Evolutionary conservation across 2,797 vertebrate genomes (phyloP).

Genomic region (Microtus obscurus): DNA sequence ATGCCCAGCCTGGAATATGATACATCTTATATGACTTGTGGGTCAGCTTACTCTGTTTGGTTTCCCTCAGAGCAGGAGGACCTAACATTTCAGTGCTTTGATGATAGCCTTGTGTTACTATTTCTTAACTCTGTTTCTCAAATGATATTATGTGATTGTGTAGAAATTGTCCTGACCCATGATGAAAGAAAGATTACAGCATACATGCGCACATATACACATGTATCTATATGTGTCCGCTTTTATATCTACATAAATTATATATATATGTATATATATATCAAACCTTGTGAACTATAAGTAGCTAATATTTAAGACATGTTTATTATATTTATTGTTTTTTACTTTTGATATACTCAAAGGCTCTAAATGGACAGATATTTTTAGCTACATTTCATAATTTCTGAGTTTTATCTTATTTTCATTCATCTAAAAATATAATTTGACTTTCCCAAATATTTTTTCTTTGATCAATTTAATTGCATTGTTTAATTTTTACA

Average conservation of each 20-base stretch:
- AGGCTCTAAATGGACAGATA: not conserved
- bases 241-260: not conserved
- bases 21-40: not conserved
- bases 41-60: accelerated
- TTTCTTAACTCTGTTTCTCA: not conserved
- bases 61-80: not conserved
- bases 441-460: not conserved
- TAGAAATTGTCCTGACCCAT: not conserved
- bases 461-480: not conserved
- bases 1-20: too few species aligned
- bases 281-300: not conserved
- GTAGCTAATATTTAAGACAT: not conserved
- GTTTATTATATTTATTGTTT: not conserved
- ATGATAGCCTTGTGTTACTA: not conserved
- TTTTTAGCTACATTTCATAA: not conserved
- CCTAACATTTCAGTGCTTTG: not conserved
- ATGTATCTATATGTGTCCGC: too few species aligned
- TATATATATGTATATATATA: not conserved
- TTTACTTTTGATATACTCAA: not conserved
- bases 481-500: not conserved
- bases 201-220: not conserved
- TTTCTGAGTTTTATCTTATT: not conserved
- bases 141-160: not conserved
- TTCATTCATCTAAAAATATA: not conserved
- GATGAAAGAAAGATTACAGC: not conserved